These are phyloP conservation scores for Planococcus citri DNA, from an alignment of 1,140 invertebrate genomes.

Conservation along the genomic window DNA sequence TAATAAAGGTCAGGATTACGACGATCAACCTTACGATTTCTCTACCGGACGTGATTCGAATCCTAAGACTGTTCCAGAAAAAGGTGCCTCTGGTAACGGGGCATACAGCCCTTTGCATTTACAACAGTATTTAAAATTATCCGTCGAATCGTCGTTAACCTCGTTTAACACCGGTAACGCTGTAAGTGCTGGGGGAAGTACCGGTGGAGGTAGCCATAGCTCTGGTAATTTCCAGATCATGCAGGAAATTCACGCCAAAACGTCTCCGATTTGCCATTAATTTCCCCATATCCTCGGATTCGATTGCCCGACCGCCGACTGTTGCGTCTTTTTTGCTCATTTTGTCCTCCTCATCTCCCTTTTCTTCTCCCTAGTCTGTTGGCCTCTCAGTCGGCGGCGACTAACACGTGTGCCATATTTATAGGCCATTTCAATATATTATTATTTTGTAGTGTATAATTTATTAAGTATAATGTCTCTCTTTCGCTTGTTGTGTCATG, in stretches of 20 bases:
- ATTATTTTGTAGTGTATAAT: too few relatives aligned
- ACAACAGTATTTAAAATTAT: background rate
- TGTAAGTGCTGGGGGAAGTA: too few relatives aligned
- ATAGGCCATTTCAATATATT: background rate
- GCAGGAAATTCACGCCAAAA: background rate
- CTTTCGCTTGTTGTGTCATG: too few relatives aligned
- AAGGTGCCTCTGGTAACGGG: too few relatives aligned
- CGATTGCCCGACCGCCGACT: too few relatives aligned
- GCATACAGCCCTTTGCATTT: too few relatives aligned
- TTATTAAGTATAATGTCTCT: too few relatives aligned
- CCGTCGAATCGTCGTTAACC: background rate
- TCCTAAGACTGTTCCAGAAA: too few relatives aligned
- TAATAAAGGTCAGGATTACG: background rate
- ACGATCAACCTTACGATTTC: background rate
- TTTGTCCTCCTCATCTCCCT: too few relatives aligned
- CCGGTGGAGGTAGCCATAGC: too few relatives aligned
- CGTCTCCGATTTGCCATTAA: background rate
- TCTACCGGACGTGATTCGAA: background rate
- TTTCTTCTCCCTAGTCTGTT: background rate
- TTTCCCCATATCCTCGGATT: background rate
- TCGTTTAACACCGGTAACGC: background rate
- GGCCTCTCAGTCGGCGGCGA: background rate
- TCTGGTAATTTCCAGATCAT: background rate
- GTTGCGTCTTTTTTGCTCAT: too few relatives aligned
- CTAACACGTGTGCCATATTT: slow-evolving; percentile 1